Percentiles rank a stretch among this genome's conserved stretches.
Conservation (phyloP, 2,797 vertebrate species). For the Microcaecilia unicolor region DNA sequence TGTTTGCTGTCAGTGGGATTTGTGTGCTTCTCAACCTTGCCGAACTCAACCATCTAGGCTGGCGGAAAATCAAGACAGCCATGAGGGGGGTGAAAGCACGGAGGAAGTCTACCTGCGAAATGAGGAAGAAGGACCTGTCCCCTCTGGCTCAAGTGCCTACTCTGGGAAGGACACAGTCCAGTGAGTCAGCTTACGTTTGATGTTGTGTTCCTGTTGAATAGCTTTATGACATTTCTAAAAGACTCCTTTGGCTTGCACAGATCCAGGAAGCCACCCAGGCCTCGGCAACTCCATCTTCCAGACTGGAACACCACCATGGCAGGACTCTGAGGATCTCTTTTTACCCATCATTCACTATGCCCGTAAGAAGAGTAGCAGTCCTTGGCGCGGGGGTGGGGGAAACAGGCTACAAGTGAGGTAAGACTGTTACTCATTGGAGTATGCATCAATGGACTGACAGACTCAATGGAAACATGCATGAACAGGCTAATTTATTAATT, state of each 20-base stretch:
- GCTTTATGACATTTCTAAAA: background rate
- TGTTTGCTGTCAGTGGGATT: constrained; percentile 83
- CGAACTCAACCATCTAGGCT: constrained; percentile 83
- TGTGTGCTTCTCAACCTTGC: constrained; percentile 83
- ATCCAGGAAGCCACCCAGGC: too few species aligned
- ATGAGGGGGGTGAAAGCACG: constrained; percentile 71
- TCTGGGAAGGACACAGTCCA: constrained; percentile 76
- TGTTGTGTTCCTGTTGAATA: too few species aligned
- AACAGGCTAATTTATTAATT: too few species aligned
- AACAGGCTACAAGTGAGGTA: too few species aligned
- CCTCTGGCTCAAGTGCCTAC: constrained; percentile 63
- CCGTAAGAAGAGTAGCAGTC: background rate
- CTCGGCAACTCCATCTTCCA: too few species aligned
- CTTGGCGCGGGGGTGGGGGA: background rate
- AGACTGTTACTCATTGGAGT: too few species aligned
- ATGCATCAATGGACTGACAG: too few species aligned
- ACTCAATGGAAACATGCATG: too few species aligned
- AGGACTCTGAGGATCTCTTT: too few species aligned
- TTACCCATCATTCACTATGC: too few species aligned
- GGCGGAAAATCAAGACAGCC: constrained; percentile 76
- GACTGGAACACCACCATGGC: too few species aligned
- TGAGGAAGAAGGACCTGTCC: constrained; percentile 67
- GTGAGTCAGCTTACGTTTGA: constrained; percentile 82
- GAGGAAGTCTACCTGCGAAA: constrained; percentile 69
- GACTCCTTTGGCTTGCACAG: too few species aligned